phyloP scores from a whole-genome alignment of 2,797 vertebrate species.

The Scarus forsteni region DNA sequence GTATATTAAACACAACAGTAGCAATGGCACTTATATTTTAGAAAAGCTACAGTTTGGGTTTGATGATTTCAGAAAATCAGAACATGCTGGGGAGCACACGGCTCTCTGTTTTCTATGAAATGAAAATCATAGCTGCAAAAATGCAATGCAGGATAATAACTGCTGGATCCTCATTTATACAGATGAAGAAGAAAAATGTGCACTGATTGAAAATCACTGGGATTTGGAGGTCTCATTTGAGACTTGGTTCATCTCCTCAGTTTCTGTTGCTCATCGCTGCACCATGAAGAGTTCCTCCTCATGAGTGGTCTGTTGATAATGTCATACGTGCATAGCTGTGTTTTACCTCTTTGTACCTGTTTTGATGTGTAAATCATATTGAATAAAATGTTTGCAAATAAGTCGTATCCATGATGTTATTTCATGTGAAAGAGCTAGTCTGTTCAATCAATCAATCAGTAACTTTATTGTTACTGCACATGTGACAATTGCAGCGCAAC shows the following conservation, averaged over 20 bases:
- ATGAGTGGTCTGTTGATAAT: constrained; percentile 59
- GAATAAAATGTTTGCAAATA: constrained; percentile 79
- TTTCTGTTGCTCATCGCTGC: constrained; percentile 48
- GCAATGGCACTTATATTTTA: constrained; percentile 37
- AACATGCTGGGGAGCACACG: constrained; percentile 43
- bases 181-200: constrained; percentile 31
- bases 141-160: constrained; percentile 38
- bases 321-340: constrained; percentile 58
- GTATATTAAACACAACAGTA: constrained; percentile 18
- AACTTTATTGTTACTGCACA: too few species aligned
- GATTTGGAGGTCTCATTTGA: constrained; percentile 20
- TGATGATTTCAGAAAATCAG: constrained; percentile 39
- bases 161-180: constrained; percentile 51
- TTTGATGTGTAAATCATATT: constrained; percentile 85
- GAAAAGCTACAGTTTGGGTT: constrained; percentile 48
- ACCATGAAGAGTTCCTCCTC: constrained; percentile 57
- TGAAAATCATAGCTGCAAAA: constrained; percentile 37
- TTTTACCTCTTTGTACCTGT: constrained; percentile 72
- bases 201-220: constrained; percentile 34
- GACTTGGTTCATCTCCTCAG: constrained; percentile 26
- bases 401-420: not conserved
- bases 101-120: constrained; percentile 49
- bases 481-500: too few species aligned
- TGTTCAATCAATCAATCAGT: too few species aligned
- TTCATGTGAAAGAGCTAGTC: not conserved